Conservation (phyloP, 1,140 invertebrate species). For the Drosophila virilis region DNA sequence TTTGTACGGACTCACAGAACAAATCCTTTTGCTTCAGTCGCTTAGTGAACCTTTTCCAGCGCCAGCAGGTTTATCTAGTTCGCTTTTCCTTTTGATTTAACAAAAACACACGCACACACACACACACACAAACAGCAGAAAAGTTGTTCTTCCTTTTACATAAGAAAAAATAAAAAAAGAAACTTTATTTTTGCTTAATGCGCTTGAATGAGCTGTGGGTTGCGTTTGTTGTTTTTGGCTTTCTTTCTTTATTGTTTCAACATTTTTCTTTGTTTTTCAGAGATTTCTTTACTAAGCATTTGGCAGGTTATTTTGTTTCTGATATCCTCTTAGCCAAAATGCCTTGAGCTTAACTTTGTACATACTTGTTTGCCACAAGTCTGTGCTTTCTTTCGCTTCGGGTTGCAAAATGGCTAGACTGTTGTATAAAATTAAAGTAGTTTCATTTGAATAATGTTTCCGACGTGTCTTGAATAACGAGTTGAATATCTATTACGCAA, state of each 20-base stretch:
- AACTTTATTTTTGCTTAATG: conserved; percentile 69
- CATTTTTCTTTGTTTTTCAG: conserved; percentile 34
- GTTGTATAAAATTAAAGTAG: conserved; percentile 4
- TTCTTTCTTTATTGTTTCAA: conserved; percentile 59
- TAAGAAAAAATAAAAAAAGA: conserved; percentile 14
- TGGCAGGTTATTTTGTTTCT: conserved; percentile 46
- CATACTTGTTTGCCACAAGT: conserved; percentile 11
- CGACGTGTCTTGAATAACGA: too few relatives aligned
- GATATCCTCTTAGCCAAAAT: conserved; percentile 41
- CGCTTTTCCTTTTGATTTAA: conserved; percentile 56
- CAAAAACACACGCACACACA: conserved; percentile 1
- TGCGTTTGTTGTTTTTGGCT: conserved; percentile 42
- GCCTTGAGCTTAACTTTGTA: conserved; percentile 38
- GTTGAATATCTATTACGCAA: too few relatives aligned
- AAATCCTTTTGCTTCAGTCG: conserved; percentile 54
- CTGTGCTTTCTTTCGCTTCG: conserved; percentile 3
- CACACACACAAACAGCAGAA: conserved; percentile 16
- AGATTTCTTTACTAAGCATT: conserved; percentile 41
- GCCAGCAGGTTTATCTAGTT: conserved; percentile 57
- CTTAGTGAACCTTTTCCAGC: conserved; percentile 45
- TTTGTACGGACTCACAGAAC: conserved; percentile 37
- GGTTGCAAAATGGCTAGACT: neutral
- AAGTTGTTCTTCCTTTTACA: conserved; percentile 30
- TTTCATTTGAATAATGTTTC: neutral
- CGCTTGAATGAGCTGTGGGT: conserved; percentile 59